Base-by-base conservation (phyloP, 2,888 invertebrate genomes). In the Dryobota labecula region DNA sequence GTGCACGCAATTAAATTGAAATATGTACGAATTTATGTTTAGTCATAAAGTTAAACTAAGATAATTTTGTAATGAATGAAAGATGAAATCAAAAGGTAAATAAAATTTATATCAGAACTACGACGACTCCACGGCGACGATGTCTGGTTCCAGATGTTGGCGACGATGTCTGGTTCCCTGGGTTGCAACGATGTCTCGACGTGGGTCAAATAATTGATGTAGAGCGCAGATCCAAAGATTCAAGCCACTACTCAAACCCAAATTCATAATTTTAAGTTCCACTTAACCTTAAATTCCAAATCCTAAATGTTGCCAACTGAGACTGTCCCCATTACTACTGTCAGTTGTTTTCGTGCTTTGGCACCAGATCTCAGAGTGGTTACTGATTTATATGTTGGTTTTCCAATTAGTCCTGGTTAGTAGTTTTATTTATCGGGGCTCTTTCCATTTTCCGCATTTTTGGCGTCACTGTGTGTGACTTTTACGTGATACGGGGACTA, bases 311-410 rank as follows among this genome's bases (percentile, higher is more conserved):
- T 89, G 90, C 88, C 91, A 91, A 88, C 76, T 82, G 84, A 85
- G 75, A 73, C 64, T 70, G 80, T 81, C 84, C 74, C 87, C 78
- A 83, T 76, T 78, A 33, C 60, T 43, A 60, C 68, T 65, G 66
- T 78, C 76, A 84, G 85, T 90, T 90, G 91, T 92, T 94, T 93
- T 92, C 90, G 89, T 89, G 89, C 89, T 83, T 86, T 85, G 84
- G 86, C 86, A 84, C 87, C 85, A 86, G 84, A 43, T 65, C 63
- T 71, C 56, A 64, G 92, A 93, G 92, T 92, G 92, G 89, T 85
- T 84, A 75, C 88, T 94, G 95, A 95, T 94, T 95, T 95, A 94
- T 94, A 90, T 89, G 92, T 91, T 90, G 92, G 93, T 91, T 92
- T 93, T 92, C 92, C 94, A 95, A 94, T 95, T 95, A 95, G 95